Conservation (phyloP, 1,140 invertebrate genomes). For the Uloborus diversus region DNA sequence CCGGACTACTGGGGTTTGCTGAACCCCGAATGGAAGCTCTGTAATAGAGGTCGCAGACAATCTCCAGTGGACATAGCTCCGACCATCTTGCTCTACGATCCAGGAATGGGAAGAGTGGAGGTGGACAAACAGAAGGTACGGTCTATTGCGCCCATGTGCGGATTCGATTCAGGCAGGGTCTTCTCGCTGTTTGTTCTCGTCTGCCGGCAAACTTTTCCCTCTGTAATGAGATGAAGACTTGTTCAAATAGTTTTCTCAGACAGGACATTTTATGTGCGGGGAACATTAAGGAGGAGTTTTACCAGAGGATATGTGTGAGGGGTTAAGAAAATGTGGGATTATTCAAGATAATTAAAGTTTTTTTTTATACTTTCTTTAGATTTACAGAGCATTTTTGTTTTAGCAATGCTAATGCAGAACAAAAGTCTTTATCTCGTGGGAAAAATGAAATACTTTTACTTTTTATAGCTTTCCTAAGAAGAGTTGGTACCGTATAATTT, state of each 20-base stretch:
- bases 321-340: too few species aligned
- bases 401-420: too few species aligned
- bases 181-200: conserved; percentile 14
- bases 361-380: too few species aligned
- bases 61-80: conserved; percentile 97
- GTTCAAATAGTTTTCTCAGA: conserved; percentile 26
- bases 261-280: background rate
- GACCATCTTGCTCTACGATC: conserved; percentile 90
- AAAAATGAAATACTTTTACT: too few species aligned
- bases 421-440: too few species aligned
- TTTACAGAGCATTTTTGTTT: too few species aligned
- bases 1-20: conserved; percentile 96
- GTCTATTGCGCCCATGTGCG: background rate
- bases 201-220: conserved; percentile 17
- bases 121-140: conserved; percentile 76
- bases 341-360: too few species aligned
- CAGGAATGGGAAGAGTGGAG: conserved; percentile 84
- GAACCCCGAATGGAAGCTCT: conserved; percentile 96
- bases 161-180: conserved; percentile 7
- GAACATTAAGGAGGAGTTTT: too few species aligned
- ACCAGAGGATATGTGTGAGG: too few species aligned
- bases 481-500: too few species aligned
- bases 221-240: conserved; percentile 40
- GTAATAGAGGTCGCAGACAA: conserved; percentile 90
- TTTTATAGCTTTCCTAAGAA: too few species aligned